A percentile compares a stretch with the other conserved stretches of the same genome.
Conservation (phyloP, 2,113 vertebrate species). For the Pseudorhombus dupliciocellatus region DNA sequence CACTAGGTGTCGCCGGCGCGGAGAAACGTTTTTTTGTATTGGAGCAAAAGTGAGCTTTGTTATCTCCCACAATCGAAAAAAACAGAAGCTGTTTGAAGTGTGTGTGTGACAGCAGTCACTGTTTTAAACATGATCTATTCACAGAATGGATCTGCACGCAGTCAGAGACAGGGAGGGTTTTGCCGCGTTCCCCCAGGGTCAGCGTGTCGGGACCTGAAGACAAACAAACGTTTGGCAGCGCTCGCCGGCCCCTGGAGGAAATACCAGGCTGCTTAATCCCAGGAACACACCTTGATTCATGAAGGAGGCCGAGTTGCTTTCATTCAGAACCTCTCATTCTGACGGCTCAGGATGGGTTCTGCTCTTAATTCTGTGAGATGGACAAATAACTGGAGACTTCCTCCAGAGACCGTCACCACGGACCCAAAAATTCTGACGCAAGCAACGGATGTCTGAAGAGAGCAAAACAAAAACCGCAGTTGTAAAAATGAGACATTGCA, state of each 20-base stretch:
- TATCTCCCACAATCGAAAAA: too few relatives aligned
- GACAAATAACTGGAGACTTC: background rate
- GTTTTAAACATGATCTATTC: background rate
- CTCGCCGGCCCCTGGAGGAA: background rate
- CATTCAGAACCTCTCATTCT: background rate
- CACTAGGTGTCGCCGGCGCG: too few relatives aligned
- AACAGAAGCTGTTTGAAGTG: background rate
- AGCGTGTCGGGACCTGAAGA: background rate
- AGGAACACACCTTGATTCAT: background rate
- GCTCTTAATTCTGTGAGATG: background rate
- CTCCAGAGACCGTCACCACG: background rate
- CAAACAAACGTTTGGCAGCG: background rate
- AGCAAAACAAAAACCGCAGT: constrained; percentile 19
- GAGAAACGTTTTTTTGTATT: too few relatives aligned
- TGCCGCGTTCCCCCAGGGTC: background rate
- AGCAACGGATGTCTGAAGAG: background rate
- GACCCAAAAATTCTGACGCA: background rate
- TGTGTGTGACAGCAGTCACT: background rate
- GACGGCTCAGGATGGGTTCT: too few relatives aligned
- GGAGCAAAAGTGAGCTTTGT: too few relatives aligned
- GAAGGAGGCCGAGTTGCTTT: background rate
- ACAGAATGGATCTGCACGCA: too few relatives aligned
- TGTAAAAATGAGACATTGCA: background rate
- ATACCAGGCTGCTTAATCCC: background rate
- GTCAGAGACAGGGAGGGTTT: background rate